Evolutionary conservation across 2,113 vertebrate genomes (phyloP), one percentile per base, ranked within the genome.

Genomic region (Rattus norvegicus): DNA sequence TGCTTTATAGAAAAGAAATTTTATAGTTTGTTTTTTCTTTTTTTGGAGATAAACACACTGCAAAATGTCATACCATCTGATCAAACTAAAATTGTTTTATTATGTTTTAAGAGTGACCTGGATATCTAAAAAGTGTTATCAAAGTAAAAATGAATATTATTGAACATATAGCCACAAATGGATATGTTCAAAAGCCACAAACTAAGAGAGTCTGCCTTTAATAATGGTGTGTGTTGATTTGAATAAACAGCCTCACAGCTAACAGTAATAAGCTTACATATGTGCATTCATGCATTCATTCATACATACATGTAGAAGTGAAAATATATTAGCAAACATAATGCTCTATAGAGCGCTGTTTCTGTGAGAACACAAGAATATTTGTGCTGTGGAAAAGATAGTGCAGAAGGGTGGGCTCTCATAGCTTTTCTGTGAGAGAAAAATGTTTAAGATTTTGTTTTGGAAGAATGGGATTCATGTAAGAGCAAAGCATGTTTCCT

Each of bases 1-100:
- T 79, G 14, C 43, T 88, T 95, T 95, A 70, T 43, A 88, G 81
- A 94, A 94, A 88, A 88, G 81, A 94, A 94, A 88, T 79, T 26
- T 70, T 49, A 72, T 95, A 70, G 39, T 95, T 94, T 65, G 59
- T 69, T 92, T 43, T 43, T 65, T 65, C 59, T 69, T 92, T 43
- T 43, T 65, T 67, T 69, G 91, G 69, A 87, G 61, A 39, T 69
- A 79, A 92, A 54, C 70, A 13, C 17, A 87, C 73, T 84, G 9
- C 28, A 87, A 94, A 92, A 56, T 70, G 1, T 16, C 20, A 63
- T 92, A 73, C 19, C 36, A 59, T 69, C 72, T 67, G 54, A 84
- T 84, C 85, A 93, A 95, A 13, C 22, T 95, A 73, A 93, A 90
- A 88, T n/a, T 54, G 87, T 61, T 87, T 93, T 85, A 56, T 39